These are phyloP conservation scores for Phenganax marumi DNA, from an alignment of 92 coral and sea anemone genomes.

Conservation along the genomic window DNA sequence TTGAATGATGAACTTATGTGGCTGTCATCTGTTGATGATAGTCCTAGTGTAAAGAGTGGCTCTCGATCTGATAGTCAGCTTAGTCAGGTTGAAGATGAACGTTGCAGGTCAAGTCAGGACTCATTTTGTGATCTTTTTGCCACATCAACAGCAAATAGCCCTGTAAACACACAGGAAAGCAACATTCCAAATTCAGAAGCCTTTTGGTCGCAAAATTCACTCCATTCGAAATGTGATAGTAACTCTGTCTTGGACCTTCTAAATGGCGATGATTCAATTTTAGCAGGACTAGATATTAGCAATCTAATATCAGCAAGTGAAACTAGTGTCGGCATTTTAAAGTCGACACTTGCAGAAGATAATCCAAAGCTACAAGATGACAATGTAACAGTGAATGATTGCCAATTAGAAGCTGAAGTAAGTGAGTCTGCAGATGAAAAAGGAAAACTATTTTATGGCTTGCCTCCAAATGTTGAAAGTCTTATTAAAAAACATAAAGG, in stretches of 20 bases:
- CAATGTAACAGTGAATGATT: background rate
- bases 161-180: background rate
- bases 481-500: slow-evolving; percentile 75
- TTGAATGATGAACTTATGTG: slow-evolving; percentile 19
- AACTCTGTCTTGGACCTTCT: slow-evolving; percentile 23
- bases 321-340: background rate
- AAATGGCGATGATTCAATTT: slow-evolving; percentile 64
- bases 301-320: slow-evolving; percentile 49
- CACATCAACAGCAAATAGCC: slow-evolving; percentile 3
- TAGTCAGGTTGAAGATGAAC: background rate
- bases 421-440: slow-evolving; percentile 19
- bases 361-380: background rate
- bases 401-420: background rate
- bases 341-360: background rate
- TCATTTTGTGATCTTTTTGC: background rate
- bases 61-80: background rate
- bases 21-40: slow-evolving; percentile 1
- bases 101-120: background rate
- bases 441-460: slow-evolving; percentile 65
- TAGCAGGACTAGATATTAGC: slow-evolving; percentile 77
- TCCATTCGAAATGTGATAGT: background rate
- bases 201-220: background rate
- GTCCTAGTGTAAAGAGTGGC: background rate
- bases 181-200: background rate
- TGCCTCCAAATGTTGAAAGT: slow-evolving; percentile 69